phyloP scores from a whole-genome alignment of 35 echinoderm and acorn worm species.

The Stichopus chloronotus region DNA sequence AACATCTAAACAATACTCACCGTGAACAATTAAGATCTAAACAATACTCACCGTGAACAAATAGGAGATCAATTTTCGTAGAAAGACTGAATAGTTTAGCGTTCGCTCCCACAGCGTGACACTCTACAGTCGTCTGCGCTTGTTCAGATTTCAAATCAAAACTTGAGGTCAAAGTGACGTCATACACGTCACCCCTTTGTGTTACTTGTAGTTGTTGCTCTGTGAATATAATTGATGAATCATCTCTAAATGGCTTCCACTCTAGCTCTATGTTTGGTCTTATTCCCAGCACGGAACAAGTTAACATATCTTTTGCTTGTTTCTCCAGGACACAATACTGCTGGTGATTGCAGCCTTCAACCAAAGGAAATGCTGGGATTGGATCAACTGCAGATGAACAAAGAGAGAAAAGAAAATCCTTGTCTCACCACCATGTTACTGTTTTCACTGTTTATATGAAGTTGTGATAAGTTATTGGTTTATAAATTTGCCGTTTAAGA shows the following conservation, averaged over 20 bases:
- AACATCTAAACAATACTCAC: not conserved
- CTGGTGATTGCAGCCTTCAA: slow-evolving; percentile 12
- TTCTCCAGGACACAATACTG: not conserved
- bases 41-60: slow-evolving; percentile 4
- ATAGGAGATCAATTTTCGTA: not conserved
- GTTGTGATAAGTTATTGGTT: too few species aligned
- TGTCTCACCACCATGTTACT: too few species aligned
- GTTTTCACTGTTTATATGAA: too few species aligned
- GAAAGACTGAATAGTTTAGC: not conserved
- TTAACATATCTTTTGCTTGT: not conserved
- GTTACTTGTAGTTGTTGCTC: not conserved
- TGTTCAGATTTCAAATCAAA: not conserved
- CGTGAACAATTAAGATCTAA: not conserved
- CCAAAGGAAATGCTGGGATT: not conserved
- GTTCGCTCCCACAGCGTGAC: not conserved
- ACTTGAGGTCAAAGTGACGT: not conserved
- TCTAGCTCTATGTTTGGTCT: not conserved
- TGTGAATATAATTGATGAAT: not conserved
- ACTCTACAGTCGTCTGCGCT: not conserved
- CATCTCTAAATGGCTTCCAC: not conserved
- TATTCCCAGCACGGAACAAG: not conserved
- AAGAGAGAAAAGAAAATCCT: too few species aligned
- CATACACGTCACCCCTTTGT: slow-evolving; percentile 1
- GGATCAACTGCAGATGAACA: not conserved
- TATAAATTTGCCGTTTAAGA: too few species aligned